Percentiles rank a stretch among this genome's conserved stretches.
These are phyloP conservation scores for Episyrphus balteatus DNA, from an alignment of 1,140 invertebrate species.

Conservation along the genomic window DNA sequence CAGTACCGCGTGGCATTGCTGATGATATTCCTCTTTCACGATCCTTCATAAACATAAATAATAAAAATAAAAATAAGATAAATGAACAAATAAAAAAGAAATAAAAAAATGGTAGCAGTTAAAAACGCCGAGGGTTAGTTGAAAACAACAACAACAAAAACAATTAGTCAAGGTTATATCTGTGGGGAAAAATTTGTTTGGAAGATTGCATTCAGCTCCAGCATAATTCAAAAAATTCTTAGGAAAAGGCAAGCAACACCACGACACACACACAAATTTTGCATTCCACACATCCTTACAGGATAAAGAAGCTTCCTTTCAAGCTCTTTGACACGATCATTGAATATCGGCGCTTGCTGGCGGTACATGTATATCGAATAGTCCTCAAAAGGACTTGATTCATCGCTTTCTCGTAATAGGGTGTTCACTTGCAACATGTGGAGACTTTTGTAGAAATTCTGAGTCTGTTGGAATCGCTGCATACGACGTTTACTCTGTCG, in stretches of 20 bases:
- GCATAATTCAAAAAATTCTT: no score
- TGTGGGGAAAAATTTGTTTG: no score
- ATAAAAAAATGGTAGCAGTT: no score
- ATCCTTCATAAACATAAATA: slow-evolving; percentile 41
- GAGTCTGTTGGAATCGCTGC: slow-evolving; percentile 54
- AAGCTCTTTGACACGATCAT: slow-evolving; percentile 64
- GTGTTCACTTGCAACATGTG: slow-evolving; percentile 59
- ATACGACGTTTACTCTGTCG: slow-evolving; percentile 52
- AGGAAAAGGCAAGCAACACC: neutral
- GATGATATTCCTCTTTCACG: slow-evolving; percentile 49
- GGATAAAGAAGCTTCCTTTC: slow-evolving; percentile 63
- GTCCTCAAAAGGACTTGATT: slow-evolving; percentile 53
- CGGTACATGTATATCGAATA: slow-evolving; percentile 63
- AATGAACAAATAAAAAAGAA: no score
- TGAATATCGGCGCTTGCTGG: slow-evolving; percentile 60
- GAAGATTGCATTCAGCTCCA: no score
- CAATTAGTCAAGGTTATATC: no score
- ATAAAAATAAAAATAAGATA: no score
- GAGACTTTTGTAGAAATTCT: slow-evolving; percentile 67
- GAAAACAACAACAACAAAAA: no score
- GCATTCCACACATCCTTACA: slow-evolving; percentile 43
- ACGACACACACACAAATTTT: slow-evolving; percentile 1
- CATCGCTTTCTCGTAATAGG: slow-evolving; percentile 37
- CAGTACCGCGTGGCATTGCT: slow-evolving; percentile 44
- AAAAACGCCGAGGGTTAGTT: no score